Base-by-base conservation (phyloP, 2,113 vertebrate genomes). In the Zeus faber region DNA sequence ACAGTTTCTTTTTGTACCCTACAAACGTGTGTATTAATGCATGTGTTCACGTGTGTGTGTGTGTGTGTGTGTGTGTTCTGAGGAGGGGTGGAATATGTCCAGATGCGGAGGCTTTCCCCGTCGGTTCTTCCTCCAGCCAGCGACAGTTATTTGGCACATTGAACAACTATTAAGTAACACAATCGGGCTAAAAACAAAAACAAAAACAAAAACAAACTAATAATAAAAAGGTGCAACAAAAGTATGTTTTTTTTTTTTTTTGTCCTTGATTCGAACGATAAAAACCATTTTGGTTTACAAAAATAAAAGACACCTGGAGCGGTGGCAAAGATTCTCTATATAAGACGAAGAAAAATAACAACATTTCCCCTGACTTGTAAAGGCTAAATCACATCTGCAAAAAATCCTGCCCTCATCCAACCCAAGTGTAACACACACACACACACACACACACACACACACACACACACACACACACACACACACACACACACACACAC, bases 141-240 rank as follows among this genome's bases (percentile, higher is more conserved):
- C 65, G 54, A 60, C 57, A 83, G 72, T 80, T 78, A 68, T 91
- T 91, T 90, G 89, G 89, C 89, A 91, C 88, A 85, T 84, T 76
- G 49, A 84, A 86, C 79, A 79, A 64, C 65, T 62, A 73, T 46
- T 76, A 69, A 80, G 76, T 78, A 84, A 84, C 79, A 84, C 77
- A 75, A n/a, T 70, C 33, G 53, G 78, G 78, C 64, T 67, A 54
- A 39, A 53, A 7, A 55, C 40, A 67, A 68, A 49, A 7, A 16
- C 0, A 18, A 40, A 40, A 45, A 13, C 11, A 40, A n/a, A 40
- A 40, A 47, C 13, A 43, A n/a, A n/a, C n/a, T n/a, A n/a, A n/a
- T n/a, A n/a, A n/a, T n/a, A 69, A 84, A 79, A 88, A 88, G 80
- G 82, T 86, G 86, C 80, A 83, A 84, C n/a, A n/a, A n/a, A n/a